Evolutionary conservation across 2,797 vertebrate species (phyloP).

Genomic region (Microcaecilia unicolor): DNA sequence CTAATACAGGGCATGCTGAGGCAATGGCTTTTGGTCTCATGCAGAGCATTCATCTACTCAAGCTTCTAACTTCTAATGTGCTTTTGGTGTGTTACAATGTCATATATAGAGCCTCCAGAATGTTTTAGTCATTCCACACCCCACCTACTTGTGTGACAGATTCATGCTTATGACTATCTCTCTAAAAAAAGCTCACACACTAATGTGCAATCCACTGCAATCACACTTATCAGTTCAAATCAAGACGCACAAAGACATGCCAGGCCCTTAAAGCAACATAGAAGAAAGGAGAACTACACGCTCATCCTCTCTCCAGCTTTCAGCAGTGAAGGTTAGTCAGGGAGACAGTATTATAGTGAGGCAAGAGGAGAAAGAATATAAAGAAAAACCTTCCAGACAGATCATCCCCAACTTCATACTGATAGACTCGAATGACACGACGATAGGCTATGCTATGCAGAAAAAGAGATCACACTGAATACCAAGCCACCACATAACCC

Average conservation of each 20-base stretch:
- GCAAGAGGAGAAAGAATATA: constrained; percentile 58
- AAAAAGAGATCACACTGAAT: constrained; percentile 67
- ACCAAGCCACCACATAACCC: constrained; percentile 29
- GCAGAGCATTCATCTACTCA: no score
- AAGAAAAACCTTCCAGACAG: constrained; percentile 91
- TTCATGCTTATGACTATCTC: no score
- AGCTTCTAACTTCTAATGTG: no score
- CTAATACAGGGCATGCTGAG: no score
- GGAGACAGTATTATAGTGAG: constrained; percentile 62
- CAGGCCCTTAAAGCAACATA: constrained; percentile 15
- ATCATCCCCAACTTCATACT: constrained; percentile 97
- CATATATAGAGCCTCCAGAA: no score
- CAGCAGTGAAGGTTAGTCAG: constrained; percentile 65
- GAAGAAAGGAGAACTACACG: constrained; percentile 11
- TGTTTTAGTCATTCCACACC: no score
- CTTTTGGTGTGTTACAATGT: no score
- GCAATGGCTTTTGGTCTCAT: no score
- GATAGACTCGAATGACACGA: constrained; percentile 93
- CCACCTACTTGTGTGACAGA: no score
- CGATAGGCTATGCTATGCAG: constrained; percentile 92
- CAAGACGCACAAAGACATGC: constrained; percentile 11
- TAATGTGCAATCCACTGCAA: no score
- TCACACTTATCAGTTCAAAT: no score
- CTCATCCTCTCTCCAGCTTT: constrained; percentile 26
- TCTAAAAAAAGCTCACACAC: no score